These are phyloP conservation scores for Echinometra lucunter DNA, from an alignment of 53 echinoderm and acorn worm species.

Conservation along the genomic window DNA sequence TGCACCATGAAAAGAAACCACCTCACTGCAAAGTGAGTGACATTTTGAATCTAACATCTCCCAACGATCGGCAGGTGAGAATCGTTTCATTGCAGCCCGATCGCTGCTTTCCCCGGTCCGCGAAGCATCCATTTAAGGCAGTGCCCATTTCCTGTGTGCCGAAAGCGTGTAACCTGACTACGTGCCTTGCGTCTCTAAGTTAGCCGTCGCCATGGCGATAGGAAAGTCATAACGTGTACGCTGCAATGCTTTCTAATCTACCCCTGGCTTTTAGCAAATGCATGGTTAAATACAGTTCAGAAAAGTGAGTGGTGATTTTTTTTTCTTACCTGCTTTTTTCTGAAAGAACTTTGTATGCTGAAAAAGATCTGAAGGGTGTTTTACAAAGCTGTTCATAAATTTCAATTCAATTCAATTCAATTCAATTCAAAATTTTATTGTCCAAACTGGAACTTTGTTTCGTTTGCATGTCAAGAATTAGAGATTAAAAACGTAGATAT, in stretches of 20 bases:
- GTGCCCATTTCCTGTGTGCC: slow-evolving; percentile 24
- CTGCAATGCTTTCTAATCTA: slow-evolving; percentile 3
- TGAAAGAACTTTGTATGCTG: not conserved
- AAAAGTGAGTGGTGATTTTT: not conserved
- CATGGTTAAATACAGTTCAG: not conserved
- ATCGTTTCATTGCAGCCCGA: not conserved
- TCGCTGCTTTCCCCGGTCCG: not conserved
- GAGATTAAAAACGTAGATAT: too few relatives aligned
- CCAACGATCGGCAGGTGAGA: not conserved
- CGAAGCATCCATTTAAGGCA: slow-evolving; percentile 36
- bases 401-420: too few relatives aligned
- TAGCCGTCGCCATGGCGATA: slow-evolving; percentile 2
- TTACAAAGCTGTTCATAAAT: too few relatives aligned
- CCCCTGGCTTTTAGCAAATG: slow-evolving; percentile 16
- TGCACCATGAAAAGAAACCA: not conserved
- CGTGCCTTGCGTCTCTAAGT: slow-evolving; percentile 22
- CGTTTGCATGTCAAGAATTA: too few relatives aligned
- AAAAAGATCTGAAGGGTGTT: not conserved
- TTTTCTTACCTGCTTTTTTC: not conserved
- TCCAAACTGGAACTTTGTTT: too few relatives aligned
- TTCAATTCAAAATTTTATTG: too few relatives aligned
- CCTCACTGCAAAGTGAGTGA: slow-evolving; percentile 2
- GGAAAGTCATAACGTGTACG: not conserved
- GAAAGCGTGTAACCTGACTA: not conserved
- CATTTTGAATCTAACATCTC: not conserved